phyloP scores from a whole-genome alignment of 2,888 invertebrate species.

The Campoplex capitator region DNA sequence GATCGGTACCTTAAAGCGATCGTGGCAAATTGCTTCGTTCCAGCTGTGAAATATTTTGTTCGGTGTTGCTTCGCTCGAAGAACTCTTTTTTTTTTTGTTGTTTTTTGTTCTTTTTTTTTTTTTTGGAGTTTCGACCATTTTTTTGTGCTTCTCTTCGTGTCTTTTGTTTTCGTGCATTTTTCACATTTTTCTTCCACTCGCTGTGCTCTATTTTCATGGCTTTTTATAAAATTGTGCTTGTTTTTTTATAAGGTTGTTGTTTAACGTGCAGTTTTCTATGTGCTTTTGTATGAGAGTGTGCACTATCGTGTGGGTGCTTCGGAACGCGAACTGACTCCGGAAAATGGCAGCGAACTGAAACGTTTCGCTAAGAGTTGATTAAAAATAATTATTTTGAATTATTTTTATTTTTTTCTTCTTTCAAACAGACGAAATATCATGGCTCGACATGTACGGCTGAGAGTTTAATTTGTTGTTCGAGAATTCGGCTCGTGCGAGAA shows the following conservation, averaged over 20 bases:
- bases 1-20: conserved; percentile 9
- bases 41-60: conserved; percentile 41
- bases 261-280: background rate
- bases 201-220: background rate
- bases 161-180: background rate
- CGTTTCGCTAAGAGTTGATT: conserved; percentile 19
- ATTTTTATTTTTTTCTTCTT: too few relatives aligned
- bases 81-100: background rate
- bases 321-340: conserved; percentile 42
- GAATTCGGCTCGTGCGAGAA: background rate
- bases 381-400: background rate
- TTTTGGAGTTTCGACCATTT: background rate
- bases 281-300: background rate
- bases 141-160: background rate
- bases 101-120: background rate
- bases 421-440: background rate
- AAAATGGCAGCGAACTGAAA: conserved; percentile 61
- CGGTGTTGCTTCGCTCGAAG: conserved; percentile 14
- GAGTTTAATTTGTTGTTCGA: background rate
- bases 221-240: too few relatives aligned
- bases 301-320: conserved; percentile 2
- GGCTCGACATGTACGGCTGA: background rate
- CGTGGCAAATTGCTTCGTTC: conserved; percentile 27
- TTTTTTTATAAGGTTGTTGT: background rate
- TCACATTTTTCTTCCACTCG: background rate